Conservation (phyloP, 2,113 vertebrate species). For the Pycnonotus jocosus region DNA sequence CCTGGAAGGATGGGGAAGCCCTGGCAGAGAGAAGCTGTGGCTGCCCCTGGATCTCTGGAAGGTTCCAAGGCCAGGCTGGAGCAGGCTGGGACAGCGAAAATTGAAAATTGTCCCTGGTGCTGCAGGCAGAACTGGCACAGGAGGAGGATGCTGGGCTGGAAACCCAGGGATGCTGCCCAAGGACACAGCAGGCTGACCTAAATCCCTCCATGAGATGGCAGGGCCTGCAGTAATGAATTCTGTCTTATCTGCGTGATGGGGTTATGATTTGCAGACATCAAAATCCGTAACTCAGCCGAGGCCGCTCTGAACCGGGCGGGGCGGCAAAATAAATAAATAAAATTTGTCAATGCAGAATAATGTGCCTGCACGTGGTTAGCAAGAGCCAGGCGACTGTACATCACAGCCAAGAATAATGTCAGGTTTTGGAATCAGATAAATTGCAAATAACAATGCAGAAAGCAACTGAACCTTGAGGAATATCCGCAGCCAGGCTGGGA, state of each 20-base stretch:
- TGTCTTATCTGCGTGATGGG: constrained; percentile 35
- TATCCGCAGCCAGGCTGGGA: neutral
- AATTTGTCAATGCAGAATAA: constrained; percentile 45
- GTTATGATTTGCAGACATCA: constrained; percentile 55
- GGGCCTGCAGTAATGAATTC: constrained; percentile 39
- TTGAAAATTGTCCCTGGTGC: neutral
- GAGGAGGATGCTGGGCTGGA: neutral
- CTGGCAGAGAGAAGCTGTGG: neutral
- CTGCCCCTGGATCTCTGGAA: neutral
- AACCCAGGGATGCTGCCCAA: constrained; percentile 17
- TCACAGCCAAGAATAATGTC: constrained; percentile 48
- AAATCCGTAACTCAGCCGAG: constrained; percentile 36
- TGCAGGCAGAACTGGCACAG: neutral
- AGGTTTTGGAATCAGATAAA: constrained; percentile 70
- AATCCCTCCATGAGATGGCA: neutral
- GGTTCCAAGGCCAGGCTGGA: neutral
- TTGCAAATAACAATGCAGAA: constrained; percentile 64
- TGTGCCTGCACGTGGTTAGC: constrained; percentile 26
- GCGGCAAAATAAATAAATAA: constrained; percentile 41
- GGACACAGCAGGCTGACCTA: constrained; percentile 45
- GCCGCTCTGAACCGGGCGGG: neutral
- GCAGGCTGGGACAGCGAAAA: neutral
- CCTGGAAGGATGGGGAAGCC: rapidly evolving
- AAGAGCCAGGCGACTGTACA: constrained; percentile 15
- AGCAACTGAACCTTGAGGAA: constrained; percentile 60